phyloP scores from a whole-genome alignment of 1,140 invertebrate species.

The Drosophila obscura region DNA sequence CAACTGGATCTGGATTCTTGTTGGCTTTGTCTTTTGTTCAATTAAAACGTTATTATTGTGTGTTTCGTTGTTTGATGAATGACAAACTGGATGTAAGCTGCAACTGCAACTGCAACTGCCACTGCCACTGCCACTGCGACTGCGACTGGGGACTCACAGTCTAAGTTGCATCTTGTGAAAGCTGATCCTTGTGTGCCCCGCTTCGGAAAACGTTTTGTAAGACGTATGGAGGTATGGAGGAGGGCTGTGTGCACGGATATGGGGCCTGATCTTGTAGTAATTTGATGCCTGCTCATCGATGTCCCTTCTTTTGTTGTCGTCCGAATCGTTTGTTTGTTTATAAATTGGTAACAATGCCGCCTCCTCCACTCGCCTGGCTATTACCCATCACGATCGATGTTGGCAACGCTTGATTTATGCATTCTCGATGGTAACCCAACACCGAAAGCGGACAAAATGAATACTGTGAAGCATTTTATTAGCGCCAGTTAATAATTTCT shows the following conservation, averaged over 20 bases:
- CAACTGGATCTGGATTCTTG: constrained; percentile 52
- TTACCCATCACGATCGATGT: constrained; percentile 52
- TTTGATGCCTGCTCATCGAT: constrained; percentile 53
- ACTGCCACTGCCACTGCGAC: constrained; percentile 3
- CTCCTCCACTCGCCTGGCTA: constrained; percentile 32
- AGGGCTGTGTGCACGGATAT: constrained; percentile 20
- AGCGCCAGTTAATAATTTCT: constrained; percentile 52
- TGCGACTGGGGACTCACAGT: constrained; percentile 70
- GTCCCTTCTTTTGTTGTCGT: constrained; percentile 45
- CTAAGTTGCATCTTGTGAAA: constrained; percentile 77
- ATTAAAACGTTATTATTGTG: constrained; percentile 81
- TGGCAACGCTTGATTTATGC: constrained; percentile 70
- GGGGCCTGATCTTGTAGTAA: constrained; percentile 60
- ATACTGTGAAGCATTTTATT: constrained; percentile 45
- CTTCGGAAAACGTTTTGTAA: constrained; percentile 64
- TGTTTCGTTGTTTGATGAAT: constrained; percentile 50
- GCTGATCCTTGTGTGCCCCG: constrained; percentile 59
- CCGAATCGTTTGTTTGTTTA: constrained; percentile 70
- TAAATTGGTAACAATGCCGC: constrained; percentile 58
- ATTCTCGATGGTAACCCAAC: constrained; percentile 53
- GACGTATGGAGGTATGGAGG: constrained; percentile 14
- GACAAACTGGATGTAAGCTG: constrained; percentile 57
- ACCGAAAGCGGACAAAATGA: constrained; percentile 6
- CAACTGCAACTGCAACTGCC: constrained; percentile 8
- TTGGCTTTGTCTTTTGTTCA: constrained; percentile 69